phyloP scores from a whole-genome alignment of 1,140 invertebrate species.

The Pinna nobilis region DNA sequence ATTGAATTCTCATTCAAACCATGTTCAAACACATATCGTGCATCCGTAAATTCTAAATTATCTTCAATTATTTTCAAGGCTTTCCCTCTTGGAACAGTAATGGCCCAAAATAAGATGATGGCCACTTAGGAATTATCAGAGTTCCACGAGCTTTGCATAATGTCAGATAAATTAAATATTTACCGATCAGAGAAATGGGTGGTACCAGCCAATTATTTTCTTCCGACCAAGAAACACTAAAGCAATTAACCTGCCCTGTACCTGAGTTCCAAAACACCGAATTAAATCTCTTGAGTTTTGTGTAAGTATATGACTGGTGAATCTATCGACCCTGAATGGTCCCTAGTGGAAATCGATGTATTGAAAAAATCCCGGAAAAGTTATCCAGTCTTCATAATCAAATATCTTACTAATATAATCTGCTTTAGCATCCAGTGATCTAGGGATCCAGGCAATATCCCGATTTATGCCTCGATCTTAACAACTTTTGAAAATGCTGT shows the following conservation, averaged over 20 bases:
- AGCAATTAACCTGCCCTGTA: neutral
- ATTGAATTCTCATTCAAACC: too few relatives aligned
- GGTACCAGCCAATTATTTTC: conserved; percentile 35
- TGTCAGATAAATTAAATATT: conserved; percentile 13
- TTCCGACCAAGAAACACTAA: conserved; percentile 4
- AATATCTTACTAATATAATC: conserved; percentile 9
- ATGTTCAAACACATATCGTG: too few relatives aligned
- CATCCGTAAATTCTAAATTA: too few relatives aligned
- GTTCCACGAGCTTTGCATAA: conserved; percentile 16
- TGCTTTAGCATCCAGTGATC: conserved; percentile 1
- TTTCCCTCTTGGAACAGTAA: too few relatives aligned
- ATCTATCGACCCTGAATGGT: too few relatives aligned
- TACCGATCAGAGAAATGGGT: conserved; percentile 6
- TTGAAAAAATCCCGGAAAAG: conserved; percentile 1
- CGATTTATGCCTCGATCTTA: neutral
- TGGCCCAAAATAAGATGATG: conserved; percentile 28
- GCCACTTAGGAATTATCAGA: conserved; percentile 20
- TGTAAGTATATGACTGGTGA: too few relatives aligned
- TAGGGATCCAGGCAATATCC: conserved; percentile 7
- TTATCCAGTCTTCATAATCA: conserved; percentile 26
- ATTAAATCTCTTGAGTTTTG: conserved; percentile 12
- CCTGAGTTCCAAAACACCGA: conserved; percentile 25
- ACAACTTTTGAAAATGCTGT: neutral
- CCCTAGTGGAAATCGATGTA: conserved; percentile 1
- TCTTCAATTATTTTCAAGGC: too few relatives aligned